Evolutionary conservation across 2,797 vertebrate genomes (phyloP).

Genomic region (Hemitrygon akajei): DNA sequence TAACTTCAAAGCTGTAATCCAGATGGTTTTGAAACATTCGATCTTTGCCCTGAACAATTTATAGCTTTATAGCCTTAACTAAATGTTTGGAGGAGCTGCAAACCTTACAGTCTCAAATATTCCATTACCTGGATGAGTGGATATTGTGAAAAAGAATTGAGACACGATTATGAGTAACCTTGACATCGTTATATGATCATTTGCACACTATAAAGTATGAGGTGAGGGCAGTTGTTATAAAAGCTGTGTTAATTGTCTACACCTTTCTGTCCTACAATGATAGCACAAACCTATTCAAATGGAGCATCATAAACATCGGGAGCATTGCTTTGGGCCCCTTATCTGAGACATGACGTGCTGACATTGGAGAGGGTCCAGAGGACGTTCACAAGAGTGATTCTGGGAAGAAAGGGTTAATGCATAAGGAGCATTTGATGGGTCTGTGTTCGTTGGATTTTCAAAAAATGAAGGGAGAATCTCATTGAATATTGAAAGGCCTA

Average conservation of each 20-base stretch:
- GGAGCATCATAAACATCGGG: too few species aligned
- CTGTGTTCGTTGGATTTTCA: too few species aligned
- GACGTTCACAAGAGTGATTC: too few species aligned
- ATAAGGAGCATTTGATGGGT: too few species aligned
- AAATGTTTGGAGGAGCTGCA: neutral
- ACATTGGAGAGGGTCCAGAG: too few species aligned
- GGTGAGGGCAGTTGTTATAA: neutral
- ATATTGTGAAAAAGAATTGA: neutral
- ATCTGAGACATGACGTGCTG: too few species aligned
- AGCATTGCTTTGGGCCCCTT: too few species aligned
- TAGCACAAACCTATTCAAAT: neutral
- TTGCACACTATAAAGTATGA: neutral
- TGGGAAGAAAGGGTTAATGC: too few species aligned
- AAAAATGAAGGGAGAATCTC: too few species aligned
- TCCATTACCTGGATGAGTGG: neutral
- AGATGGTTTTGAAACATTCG: neutral
- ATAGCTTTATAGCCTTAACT: neutral
- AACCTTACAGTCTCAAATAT: neutral
- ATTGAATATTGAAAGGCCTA: too few species aligned
- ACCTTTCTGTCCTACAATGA: neutral
- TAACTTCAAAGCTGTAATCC: neutral
- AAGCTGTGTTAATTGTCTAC: neutral
- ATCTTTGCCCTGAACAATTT: neutral
- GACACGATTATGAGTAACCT: neutral
- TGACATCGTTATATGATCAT: neutral